Conservation (phyloP, 2,797 vertebrate genomes). For the Amazona finschi region DNA sequence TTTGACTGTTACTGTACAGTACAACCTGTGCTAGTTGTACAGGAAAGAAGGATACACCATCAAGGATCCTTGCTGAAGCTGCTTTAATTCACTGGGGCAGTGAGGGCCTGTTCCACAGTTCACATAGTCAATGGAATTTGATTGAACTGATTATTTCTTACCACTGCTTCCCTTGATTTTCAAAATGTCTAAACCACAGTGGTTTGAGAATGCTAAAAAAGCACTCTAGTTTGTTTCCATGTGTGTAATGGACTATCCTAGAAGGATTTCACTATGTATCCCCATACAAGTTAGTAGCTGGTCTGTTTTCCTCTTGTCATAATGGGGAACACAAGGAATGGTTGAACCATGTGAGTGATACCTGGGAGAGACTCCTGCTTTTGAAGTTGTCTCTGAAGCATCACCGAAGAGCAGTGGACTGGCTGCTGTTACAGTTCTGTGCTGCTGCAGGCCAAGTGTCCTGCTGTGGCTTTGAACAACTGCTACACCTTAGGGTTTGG, state of each 20-base stretch:
- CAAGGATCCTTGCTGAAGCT: background rate
- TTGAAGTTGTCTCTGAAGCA: background rate
- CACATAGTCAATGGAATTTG: background rate
- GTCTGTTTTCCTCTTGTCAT: background rate
- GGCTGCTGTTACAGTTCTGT: background rate
- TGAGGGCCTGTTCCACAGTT: background rate
- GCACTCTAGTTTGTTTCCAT: background rate
- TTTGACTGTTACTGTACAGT: background rate
- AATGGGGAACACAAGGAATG: background rate
- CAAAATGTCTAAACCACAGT: background rate
- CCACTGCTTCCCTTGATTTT: background rate
- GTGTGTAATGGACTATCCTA: background rate
- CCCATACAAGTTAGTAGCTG: background rate
- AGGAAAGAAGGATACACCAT: background rate
- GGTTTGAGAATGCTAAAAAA: background rate
- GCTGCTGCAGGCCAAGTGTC: background rate
- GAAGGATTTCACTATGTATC: background rate
- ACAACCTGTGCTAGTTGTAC: background rate
- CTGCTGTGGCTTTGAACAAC: background rate
- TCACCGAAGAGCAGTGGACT: background rate
- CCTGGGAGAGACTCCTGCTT: background rate
- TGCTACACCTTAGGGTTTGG: background rate
- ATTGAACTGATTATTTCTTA: background rate
- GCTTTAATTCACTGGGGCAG: background rate
- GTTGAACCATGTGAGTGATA: background rate